Evolutionary conservation across 2,113 vertebrate species (phyloP).

Genomic region (Mus musculus): GRCm39 chr12:47205001-47205500

Average conservation of each 20-base stretch:
- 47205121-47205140: background rate
- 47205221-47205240: slow-evolving; percentile 5
- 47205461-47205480: background rate
- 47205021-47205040: slow-evolving; percentile 75
- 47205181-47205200: slow-evolving; percentile 19
- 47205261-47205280: background rate
- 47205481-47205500: background rate
- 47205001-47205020: slow-evolving; percentile 68
- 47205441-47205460: background rate
- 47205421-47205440: background rate
- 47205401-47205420: background rate
- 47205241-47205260: background rate
- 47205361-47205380: background rate
- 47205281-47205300: background rate
- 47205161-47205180: background rate
- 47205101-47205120: background rate
- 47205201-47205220: background rate
- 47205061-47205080: slow-evolving; percentile 58
- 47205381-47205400: background rate
- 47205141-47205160: background rate
- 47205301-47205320: background rate
- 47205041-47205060: slow-evolving; percentile 76
- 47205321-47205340: background rate
- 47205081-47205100: slow-evolving; percentile 24
- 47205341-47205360: background rate